phyloP scores from a whole-genome alignment of 2,888 invertebrate species.

The Pseudanteris insignis region DNA sequence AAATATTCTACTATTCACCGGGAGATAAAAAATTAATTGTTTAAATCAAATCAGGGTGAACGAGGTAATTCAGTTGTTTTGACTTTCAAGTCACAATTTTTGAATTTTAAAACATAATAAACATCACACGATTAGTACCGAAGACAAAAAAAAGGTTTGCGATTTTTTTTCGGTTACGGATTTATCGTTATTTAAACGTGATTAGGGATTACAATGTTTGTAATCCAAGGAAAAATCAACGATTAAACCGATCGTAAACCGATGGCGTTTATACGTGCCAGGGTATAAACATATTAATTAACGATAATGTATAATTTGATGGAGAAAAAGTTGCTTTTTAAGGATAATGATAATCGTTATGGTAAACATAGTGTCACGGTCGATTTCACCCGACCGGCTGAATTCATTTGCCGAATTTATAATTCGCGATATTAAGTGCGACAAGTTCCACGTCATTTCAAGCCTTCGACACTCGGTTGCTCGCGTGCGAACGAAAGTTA shows the following conservation, averaged over 20 bases:
- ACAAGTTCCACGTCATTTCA: too few relatives aligned
- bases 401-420: slow-evolving; percentile 31
- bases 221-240: slow-evolving; percentile 6
- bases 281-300: slow-evolving; percentile 30
- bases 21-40: too few relatives aligned
- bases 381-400: slow-evolving; percentile 23
- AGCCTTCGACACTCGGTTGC: too few relatives aligned
- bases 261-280: slow-evolving; percentile 10
- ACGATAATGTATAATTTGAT: slow-evolving; percentile 20
- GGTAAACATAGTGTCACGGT: slow-evolving; percentile 37
- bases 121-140: too few relatives aligned
- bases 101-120: too few relatives aligned
- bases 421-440: slow-evolving; percentile 19
- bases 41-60: too few relatives aligned
- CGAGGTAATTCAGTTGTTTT: too few relatives aligned
- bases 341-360: slow-evolving; percentile 23
- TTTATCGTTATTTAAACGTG: not conserved
- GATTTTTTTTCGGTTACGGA: too few relatives aligned
- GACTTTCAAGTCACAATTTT: too few relatives aligned
- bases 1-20: too few relatives aligned
- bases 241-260: slow-evolving; percentile 13
- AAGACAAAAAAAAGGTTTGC: too few relatives aligned
- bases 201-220: not conserved
- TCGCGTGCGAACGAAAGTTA: too few relatives aligned
- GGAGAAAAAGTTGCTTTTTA: slow-evolving; percentile 32